Conservation (phyloP, 2,113 vertebrate genomes). For the Siniperca chuatsi region DNA sequence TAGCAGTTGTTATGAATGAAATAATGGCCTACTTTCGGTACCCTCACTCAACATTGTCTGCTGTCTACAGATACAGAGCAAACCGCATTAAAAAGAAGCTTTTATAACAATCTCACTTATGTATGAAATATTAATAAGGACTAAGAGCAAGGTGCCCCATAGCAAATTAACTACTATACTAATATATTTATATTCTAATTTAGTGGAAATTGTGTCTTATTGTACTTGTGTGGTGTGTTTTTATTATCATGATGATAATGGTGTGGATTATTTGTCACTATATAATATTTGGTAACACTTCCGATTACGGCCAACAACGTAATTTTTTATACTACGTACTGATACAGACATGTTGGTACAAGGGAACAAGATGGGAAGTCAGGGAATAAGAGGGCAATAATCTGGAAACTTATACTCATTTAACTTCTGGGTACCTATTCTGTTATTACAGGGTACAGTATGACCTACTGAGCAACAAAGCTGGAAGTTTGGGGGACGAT, state of each 20-base stretch:
- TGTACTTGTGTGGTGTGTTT: background rate
- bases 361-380: too few relatives aligned
- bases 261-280: background rate
- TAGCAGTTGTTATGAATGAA: conserved; percentile 7
- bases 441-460: too few relatives aligned
- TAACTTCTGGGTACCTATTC: too few relatives aligned
- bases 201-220: too few relatives aligned
- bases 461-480: too few relatives aligned
- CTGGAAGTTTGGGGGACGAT: background rate
- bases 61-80: background rate
- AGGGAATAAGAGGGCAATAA: too few relatives aligned
- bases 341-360: background rate
- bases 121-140: background rate
- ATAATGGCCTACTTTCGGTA: background rate
- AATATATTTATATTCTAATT: background rate
- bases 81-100: background rate
- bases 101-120: background rate
- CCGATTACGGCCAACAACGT: background rate
- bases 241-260: background rate
- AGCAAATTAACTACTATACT: background rate
- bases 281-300: background rate
- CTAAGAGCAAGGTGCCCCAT: background rate
- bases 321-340: too few relatives aligned
- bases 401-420: too few relatives aligned
- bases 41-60: background rate